These are phyloP conservation scores for Incurvaria masculella DNA, from an alignment of 2,888 invertebrate genomes.

Conservation along the genomic window DNA sequence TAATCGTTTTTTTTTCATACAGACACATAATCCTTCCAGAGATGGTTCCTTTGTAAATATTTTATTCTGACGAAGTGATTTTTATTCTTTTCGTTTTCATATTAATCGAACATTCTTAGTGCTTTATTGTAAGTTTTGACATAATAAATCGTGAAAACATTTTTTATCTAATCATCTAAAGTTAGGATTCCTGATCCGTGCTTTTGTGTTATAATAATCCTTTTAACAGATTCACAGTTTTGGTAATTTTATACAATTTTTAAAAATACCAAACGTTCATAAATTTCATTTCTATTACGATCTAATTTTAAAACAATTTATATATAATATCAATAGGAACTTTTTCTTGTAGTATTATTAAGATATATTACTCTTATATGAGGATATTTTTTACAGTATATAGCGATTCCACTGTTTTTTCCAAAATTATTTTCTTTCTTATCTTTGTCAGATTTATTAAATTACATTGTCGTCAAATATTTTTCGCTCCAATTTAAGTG, in stretches of 20 bases:
- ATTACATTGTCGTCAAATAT: background rate
- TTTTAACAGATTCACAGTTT: conserved; percentile 24
- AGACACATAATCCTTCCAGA: too few species aligned
- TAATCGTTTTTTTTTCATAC: too few species aligned
- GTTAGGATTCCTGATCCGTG: conserved; percentile 54
- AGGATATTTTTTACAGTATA: conserved; percentile 52
- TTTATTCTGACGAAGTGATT: too few species aligned
- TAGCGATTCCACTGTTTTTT: conserved; percentile 47
- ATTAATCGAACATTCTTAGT: background rate
- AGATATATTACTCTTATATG: conserved; percentile 49
- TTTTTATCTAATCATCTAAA: conserved; percentile 18
- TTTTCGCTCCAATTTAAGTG: background rate
- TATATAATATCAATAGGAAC: conserved; percentile 58
- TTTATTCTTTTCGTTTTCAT: background rate
- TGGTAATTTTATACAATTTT: conserved; percentile 38
- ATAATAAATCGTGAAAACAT: background rate
- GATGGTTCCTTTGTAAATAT: too few species aligned
- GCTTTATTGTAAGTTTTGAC: background rate
- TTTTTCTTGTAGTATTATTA: conserved; percentile 56
- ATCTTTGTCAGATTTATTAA: background rate
- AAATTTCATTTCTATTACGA: conserved; percentile 55
- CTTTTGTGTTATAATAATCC: conserved; percentile 38
- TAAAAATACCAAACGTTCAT: conserved; percentile 55
- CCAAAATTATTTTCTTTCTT: background rate
- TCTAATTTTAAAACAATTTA: conserved; percentile 57